Evolutionary conservation across 2,888 invertebrate genomes (phyloP), one percentile per base, ranked within the genome.

Genomic region (Adelphocoris suturalis): DNA sequence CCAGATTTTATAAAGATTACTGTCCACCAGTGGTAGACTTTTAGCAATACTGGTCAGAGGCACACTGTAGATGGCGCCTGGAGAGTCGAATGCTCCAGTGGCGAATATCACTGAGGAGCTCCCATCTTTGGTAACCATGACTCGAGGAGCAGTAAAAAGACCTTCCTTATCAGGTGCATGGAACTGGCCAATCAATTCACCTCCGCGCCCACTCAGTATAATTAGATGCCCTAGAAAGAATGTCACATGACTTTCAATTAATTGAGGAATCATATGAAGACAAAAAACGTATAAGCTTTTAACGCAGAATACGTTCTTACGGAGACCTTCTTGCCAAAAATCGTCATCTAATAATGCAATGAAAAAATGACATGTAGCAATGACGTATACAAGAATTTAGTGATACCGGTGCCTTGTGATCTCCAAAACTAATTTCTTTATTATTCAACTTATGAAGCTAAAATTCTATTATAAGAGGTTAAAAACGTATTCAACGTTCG

Each of bases 131-230:
- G 95, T 94, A 0, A 94, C 94, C 9, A 96, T 92, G 27, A 96
- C 93, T 93, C 96, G 96, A 0, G 97, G 96, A 37, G 96, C 96
- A 92, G 96, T 96, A 92, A 96, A 97, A 28, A 96, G 95, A 93
- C 97, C 96, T 91, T 95, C 95, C 27, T 94, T 93, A 91, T 95
- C 95, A 0, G 96, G 96, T 52, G 96, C 95, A 57, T 94, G 93
- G 84, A 95, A 93, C 92, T 94, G 95, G 90, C 95, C 94, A 76
- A 97, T 93, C 90, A 96, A 94, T 91, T 94, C 93, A 0, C 97
- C 97, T 55, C 94, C 95, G 93, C 94, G 95, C 3, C 97, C 97
- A 85, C 96, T 96, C 91, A 97, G 94, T 4, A 97, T 92, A 75
- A 96, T 93, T 14, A 97, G 93, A 92, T 96, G 95, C 0, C 96